Percentiles rank a stretch among this genome's conserved stretches.
Conservation (phyloP, 92 coral and sea anemone species). For the Anthopleura xanthogrammica region DNA sequence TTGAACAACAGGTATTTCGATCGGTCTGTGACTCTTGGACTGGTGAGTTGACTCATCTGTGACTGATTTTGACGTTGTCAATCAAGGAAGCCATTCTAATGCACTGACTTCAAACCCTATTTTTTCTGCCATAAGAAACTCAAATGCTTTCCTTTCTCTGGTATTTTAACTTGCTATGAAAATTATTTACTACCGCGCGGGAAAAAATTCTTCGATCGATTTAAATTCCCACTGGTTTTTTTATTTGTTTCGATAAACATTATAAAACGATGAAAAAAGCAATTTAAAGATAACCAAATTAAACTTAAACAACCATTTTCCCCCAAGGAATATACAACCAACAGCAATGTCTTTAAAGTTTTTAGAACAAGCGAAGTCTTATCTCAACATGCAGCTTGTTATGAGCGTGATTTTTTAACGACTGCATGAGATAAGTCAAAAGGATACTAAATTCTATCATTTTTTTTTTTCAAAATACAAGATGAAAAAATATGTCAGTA, state of each 20-base stretch:
- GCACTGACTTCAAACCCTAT: not conserved
- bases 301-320: no score
- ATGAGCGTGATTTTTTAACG: no score
- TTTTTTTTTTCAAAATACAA: not conserved
- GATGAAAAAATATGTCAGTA: not conserved
- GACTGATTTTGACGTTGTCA: conserved; percentile 1
- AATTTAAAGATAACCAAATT: no score
- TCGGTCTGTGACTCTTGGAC: conserved; percentile 34
- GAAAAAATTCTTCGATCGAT: not conserved
- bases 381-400: no score
- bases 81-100: not conserved
- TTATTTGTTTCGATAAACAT: no score
- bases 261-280: no score
- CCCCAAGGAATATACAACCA: no score
- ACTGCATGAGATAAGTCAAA: no score
- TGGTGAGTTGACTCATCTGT: conserved; percentile 8
- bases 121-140: not conserved
- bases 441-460: no score
- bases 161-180: not conserved
- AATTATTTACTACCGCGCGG: not conserved
- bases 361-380: no score
- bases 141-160: not conserved
- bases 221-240: not conserved
- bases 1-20: conserved; percentile 31
- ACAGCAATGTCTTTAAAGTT: no score